Evolutionary conservation across 2,113 vertebrate genomes (phyloP).

Genomic region (Aptenodytes patagonicus): DNA sequence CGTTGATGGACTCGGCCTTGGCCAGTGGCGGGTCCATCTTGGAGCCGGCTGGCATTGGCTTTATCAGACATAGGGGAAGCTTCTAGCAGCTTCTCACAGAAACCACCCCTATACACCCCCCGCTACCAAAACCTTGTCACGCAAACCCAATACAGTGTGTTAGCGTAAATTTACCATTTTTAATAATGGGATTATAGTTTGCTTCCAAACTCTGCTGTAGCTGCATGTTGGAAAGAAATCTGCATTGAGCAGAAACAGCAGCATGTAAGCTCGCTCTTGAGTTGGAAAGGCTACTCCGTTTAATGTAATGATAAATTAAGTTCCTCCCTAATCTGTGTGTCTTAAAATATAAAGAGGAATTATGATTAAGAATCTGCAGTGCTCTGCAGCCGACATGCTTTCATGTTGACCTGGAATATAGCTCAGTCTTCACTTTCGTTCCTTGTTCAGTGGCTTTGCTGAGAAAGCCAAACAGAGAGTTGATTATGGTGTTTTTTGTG

Average conservation of each 20-base stretch:
- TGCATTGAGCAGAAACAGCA: not conserved
- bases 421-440: not conserved
- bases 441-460: conserved; percentile 15
- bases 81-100: not conserved
- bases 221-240: not conserved
- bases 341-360: conserved; percentile 1
- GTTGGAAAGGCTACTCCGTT: not conserved
- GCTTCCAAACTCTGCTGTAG: not conserved
- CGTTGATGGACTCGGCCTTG: not conserved
- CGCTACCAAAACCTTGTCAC: not conserved
- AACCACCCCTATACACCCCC: not conserved
- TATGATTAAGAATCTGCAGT: not conserved
- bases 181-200: not conserved
- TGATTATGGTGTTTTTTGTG: conserved; percentile 62
- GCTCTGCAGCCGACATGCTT: not conserved
- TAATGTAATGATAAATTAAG: conserved; percentile 11
- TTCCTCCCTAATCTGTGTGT: not conserved
- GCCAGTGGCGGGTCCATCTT: not conserved
- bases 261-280: not conserved
- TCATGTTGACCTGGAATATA: not conserved
- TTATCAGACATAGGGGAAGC: not conserved
- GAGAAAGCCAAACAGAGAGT: conserved; percentile 52
- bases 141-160: not conserved
- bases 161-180: not conserved
- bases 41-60: not conserved